These are phyloP conservation scores for Nannobrachium achirus DNA, from an alignment of 2,113 vertebrate species.

Conservation along the genomic window DNA sequence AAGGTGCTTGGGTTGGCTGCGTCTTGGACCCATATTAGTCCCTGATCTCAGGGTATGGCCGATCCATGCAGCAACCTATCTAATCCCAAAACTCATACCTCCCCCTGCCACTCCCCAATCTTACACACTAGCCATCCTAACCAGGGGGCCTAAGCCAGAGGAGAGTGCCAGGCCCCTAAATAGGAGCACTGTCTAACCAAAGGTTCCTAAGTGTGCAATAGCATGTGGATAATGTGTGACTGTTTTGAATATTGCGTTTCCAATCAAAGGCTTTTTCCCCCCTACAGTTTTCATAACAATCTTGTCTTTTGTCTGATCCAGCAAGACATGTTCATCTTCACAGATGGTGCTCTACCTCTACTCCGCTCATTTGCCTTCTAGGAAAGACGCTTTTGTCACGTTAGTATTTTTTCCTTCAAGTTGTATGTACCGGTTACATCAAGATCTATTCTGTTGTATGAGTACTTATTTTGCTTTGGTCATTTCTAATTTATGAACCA, in stretches of 20 bases:
- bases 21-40: conserved; percentile 69
- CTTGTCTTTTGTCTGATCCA: conserved; percentile 76
- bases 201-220: conserved; percentile 85
- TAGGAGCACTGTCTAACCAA: conserved; percentile 82
- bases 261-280: conserved; percentile 64
- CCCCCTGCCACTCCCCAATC: conserved; percentile 40
- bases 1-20: conserved; percentile 76
- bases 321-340: conserved; percentile 83
- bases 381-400: conserved; percentile 80
- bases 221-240: conserved; percentile 78
- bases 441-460: conserved; percentile 83
- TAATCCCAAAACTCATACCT: conserved; percentile 27
- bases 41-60: conserved; percentile 64
- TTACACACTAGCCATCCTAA: conserved; percentile 38
- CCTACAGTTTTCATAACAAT: conserved; percentile 69
- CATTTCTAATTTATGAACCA: conserved; percentile 93
- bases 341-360: conserved; percentile 94
- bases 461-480: conserved; percentile 85
- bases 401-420: conserved; percentile 73
- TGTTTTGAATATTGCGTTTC: conserved; percentile 69
- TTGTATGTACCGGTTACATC: conserved; percentile 97
- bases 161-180: conserved; percentile 74
- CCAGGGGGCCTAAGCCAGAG: conserved; percentile 56
- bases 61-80: conserved; percentile 46
- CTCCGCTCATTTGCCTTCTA: conserved; percentile 78